Evolutionary conservation across 2,797 vertebrate genomes (phyloP).

Genomic region (Rhyacichthys aspro): DNA sequence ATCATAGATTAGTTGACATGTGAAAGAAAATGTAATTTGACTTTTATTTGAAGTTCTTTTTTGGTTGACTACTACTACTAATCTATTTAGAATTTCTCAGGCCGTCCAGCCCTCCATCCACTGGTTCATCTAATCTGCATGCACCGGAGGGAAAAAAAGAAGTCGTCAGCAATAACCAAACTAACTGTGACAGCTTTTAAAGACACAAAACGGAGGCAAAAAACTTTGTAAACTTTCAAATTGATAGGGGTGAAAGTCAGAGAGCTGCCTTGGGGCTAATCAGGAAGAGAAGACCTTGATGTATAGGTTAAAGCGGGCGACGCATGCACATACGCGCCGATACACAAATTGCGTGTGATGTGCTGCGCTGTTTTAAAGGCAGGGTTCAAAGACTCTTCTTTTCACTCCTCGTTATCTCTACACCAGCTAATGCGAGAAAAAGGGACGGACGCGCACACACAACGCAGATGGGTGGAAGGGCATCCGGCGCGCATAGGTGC

Average conservation of each 20-base stretch:
- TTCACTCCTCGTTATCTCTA: slow-evolving; percentile 65
- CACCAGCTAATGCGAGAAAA: slow-evolving; percentile 48
- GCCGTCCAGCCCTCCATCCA: too few relatives aligned
- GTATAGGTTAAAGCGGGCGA: slow-evolving; percentile 57
- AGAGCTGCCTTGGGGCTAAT: slow-evolving; percentile 62
- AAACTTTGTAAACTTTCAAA: slow-evolving; percentile 61
- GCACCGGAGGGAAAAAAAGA: slow-evolving; percentile 4
- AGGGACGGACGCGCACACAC: not conserved
- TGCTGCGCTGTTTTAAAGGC: slow-evolving; percentile 58
- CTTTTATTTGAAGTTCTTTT: too few relatives aligned
- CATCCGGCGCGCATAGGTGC: slow-evolving; percentile 9
- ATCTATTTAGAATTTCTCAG: too few relatives aligned
- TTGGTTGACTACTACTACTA: too few relatives aligned
- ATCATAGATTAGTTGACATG: too few relatives aligned
- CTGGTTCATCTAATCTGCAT: not conserved
- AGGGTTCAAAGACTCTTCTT: slow-evolving; percentile 65
- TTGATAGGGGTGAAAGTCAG: slow-evolving; percentile 56
- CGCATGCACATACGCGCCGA: slow-evolving; percentile 16
- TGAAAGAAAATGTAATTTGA: too few relatives aligned
- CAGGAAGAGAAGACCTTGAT: slow-evolving; percentile 64
- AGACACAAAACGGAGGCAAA: slow-evolving; percentile 49
- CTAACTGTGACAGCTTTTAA: slow-evolving; percentile 54
- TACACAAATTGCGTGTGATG: slow-evolving; percentile 39
- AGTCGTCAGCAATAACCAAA: slow-evolving; percentile 43
- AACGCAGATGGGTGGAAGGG: not conserved